Base-by-base conservation (phyloP, 2,113 vertebrate genomes). In the Erpornis zantholeuca region DNA sequence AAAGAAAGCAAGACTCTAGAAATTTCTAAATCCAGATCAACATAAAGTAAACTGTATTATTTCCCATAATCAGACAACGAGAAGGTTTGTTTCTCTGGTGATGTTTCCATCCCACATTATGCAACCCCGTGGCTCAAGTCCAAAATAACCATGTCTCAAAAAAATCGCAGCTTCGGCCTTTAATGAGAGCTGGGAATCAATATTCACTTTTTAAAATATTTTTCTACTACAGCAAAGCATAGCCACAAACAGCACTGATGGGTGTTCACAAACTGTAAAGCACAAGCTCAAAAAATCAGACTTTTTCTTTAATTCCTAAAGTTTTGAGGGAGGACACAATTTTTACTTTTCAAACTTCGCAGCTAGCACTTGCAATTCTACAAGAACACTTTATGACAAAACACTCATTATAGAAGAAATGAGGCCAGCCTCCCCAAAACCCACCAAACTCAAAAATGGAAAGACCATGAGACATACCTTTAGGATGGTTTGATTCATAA, bases 401-500 rank as follows among this genome's bases (percentile, higher is more conserved):
- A n/a, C 6, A 73, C 24, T 36, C 20, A 8, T 61, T 40, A 63
- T 2, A 61, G 9, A 85, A 77, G 28, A 87, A 61, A 20, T 8
- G 2, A 47, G 11, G 10, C 15, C 6, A 64, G 60, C 18, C 56
- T 33, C 23, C 1, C 8, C 14, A 68, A 59, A 69, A 27, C 2
- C 8, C 11, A 60, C 4, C 29, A 79, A 89, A 59, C 4, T 7
- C 29, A 40, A 15, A 53, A 85, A 59, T 1, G 1, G 57, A n/a
- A 53, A 76, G 42, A 71, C 11, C 6, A 16, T 0, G 3, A 33
- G 29, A 88, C 92, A 3, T 98, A 98, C 98, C 98, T 97, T 97
- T 98, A 82, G 95, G 53, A 76, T 24, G 11, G 70, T 94, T 97
- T 56, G 76, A 64, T 82, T 98, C 98, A 91, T 84, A 97, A 50